These are phyloP conservation scores for Cydia pomonella DNA, from an alignment of 1,140 invertebrate genomes.

Conservation along the genomic window DNA sequence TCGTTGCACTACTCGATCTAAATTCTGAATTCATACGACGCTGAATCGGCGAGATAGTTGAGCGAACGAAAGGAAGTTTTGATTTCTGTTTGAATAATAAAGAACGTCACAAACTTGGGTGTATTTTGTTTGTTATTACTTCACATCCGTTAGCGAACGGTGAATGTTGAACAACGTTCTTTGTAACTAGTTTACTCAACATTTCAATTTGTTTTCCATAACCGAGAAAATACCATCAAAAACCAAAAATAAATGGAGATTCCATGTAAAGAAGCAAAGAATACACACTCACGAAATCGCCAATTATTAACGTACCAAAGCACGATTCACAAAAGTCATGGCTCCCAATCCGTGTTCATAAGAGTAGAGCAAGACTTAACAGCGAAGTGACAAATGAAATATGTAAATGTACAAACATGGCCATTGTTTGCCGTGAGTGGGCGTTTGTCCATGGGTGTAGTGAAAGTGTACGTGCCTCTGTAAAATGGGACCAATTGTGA, in stretches of 20 bases:
- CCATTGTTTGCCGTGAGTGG: slow-evolving; percentile 28
- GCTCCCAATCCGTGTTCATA: neutral
- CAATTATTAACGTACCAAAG: neutral
- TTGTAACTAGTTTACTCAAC: neutral
- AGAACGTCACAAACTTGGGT: slow-evolving; percentile 43
- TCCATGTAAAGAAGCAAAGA: neutral
- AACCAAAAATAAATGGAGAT: neutral
- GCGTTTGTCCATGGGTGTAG: slow-evolving; percentile 21
- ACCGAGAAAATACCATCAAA: too few species aligned
- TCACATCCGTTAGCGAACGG: slow-evolving; percentile 16
- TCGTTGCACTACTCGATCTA: slow-evolving; percentile 42
- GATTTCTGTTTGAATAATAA: slow-evolving; percentile 64
- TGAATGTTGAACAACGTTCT: neutral
- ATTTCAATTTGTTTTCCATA: neutral
- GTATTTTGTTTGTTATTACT: slow-evolving; percentile 47
- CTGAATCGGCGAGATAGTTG: slow-evolving; percentile 44
- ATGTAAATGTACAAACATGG: slow-evolving; percentile 23
- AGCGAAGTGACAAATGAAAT: slow-evolving; percentile 25
- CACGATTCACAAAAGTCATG: neutral
- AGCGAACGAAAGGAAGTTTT: slow-evolving; percentile 56
- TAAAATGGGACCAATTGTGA: slow-evolving; percentile 27
- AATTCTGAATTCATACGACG: slow-evolving; percentile 51
- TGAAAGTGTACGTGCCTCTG: slow-evolving; percentile 24
- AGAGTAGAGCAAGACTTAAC: neutral
- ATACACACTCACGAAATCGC: neutral